Evolutionary conservation across 2,888 invertebrate genomes (phyloP), one percentile per base, ranked within the genome.

Genomic region (Eristalis intricaria): DNA sequence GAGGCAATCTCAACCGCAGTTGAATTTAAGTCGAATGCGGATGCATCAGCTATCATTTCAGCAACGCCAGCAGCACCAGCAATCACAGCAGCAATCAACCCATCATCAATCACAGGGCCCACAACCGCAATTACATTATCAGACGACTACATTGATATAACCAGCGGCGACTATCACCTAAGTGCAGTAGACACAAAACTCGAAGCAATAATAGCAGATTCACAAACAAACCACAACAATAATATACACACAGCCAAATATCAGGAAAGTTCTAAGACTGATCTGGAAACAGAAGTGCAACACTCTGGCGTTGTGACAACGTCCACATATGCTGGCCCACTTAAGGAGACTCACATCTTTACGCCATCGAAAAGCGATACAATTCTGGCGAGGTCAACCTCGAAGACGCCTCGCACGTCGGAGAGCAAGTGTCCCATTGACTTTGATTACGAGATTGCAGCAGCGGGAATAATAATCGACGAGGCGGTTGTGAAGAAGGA

Each of bases 321-420:
- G 56, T 90, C 90, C 35, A 91, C 91, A 11, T 92, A 90, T 79
- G 89, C 91, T 0, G 90, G 92, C 83, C 92, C 93, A 4, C 90
- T 93, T 32, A 93, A 93, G 89, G 93, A 93, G 90, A 93, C 93
- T 23, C 93, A 93, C 83, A 93, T 93, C 38, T 93, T 91, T 82
- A 93, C 93, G 64, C 93, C 93, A 75, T 91, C 92, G 19, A 93
- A 93, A 86, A 90, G 90, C 13, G 92, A 91, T 35, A 90, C 89
- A 66, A 89, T 89, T 1, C 73, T 89, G 29, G 89, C 90, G 76
- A 90, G 63, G 56, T 77, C 81, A 10, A 75, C 23, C 1, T 58
- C 78, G 26, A 69, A 76, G 58, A 81, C 84, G 26, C 78, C 85
- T 26, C 82, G 81, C 29, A 85, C 78, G 0, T 82, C 82, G 10